A percentile compares a stretch with the other conserved stretches of the same genome.
Conservation (phyloP, 2,113 vertebrate genomes). For the Myrmophylax atrothorax region DNA sequence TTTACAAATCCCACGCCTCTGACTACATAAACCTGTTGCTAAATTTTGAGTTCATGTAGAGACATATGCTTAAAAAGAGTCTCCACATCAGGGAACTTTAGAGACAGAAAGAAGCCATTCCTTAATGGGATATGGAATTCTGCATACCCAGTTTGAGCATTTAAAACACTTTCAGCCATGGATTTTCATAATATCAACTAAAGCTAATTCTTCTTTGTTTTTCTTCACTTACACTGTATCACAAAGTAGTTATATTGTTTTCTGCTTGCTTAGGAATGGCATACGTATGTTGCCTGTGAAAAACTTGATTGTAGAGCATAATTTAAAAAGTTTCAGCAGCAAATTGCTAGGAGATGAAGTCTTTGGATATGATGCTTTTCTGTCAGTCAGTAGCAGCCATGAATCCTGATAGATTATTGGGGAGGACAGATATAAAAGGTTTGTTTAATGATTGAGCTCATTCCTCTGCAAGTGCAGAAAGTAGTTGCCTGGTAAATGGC, state of each 20-base stretch:
- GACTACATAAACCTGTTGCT: not conserved
- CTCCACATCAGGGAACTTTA: not conserved
- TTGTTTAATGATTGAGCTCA: conserved; percentile 15
- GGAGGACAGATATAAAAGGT: not conserved
- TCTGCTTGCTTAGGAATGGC: not conserved
- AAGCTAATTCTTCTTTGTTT: not conserved
- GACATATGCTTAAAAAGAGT: not conserved
- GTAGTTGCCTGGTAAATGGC: not conserved
- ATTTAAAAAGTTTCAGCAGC: not conserved
- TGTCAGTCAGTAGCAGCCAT: not conserved
- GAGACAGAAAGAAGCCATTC: not conserved
- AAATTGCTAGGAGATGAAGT: not conserved
- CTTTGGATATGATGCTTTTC: not conserved
- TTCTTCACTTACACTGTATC: not conserved
- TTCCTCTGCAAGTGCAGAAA: not conserved
- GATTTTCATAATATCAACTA: not conserved
- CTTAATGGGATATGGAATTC: not conserved
- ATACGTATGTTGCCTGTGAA: not conserved
- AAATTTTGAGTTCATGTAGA: not conserved
- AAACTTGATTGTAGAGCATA: not conserved
- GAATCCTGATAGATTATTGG: not conserved
- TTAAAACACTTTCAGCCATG: not conserved
- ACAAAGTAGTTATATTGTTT: not conserved
- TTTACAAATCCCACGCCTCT: not conserved
- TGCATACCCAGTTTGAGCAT: not conserved